phyloP scores from a whole-genome alignment of 2,888 invertebrate genomes.

The Diaperis boleti region DNA sequence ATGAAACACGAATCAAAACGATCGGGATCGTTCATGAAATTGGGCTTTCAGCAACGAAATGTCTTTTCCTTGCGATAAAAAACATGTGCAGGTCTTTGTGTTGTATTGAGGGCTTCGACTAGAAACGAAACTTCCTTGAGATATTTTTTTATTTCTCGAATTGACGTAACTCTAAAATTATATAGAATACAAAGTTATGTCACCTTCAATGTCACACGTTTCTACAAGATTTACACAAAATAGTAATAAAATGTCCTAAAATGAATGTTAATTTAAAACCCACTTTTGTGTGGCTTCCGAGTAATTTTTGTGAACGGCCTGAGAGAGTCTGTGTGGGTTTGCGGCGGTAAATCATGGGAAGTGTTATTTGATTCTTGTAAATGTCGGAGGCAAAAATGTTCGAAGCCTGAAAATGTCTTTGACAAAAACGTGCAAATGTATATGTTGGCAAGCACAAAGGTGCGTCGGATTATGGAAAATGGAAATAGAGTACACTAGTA shows the following conservation, averaged over 20 bases:
- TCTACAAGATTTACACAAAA: too few relatives aligned
- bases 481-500: conserved; percentile 33
- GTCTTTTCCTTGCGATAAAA: neutral
- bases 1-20: conserved; percentile 1
- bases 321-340: neutral
- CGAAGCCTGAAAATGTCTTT: conserved; percentile 19
- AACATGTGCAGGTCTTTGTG: neutral
- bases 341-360: neutral
- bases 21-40: neutral
- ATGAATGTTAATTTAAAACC: too few relatives aligned
- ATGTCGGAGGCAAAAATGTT: conserved; percentile 14
- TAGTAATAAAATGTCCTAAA: too few relatives aligned
- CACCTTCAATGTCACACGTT: too few relatives aligned
- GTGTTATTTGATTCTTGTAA: conserved; percentile 19
- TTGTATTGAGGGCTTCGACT: neutral
- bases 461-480: conserved; percentile 36
- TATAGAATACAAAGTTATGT: too few relatives aligned
- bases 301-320: too few relatives aligned
- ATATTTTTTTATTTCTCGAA: too few relatives aligned
- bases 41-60: neutral
- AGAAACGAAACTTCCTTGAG: neutral
- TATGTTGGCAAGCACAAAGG: conserved; percentile 35
- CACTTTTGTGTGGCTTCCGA: too few relatives aligned
- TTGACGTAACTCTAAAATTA: too few relatives aligned
- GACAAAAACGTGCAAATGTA: conserved; percentile 34